These are phyloP conservation scores for Acrocephalus scirpaceus DNA, from an alignment of 2,797 vertebrate species.

Conservation along the genomic window DNA sequence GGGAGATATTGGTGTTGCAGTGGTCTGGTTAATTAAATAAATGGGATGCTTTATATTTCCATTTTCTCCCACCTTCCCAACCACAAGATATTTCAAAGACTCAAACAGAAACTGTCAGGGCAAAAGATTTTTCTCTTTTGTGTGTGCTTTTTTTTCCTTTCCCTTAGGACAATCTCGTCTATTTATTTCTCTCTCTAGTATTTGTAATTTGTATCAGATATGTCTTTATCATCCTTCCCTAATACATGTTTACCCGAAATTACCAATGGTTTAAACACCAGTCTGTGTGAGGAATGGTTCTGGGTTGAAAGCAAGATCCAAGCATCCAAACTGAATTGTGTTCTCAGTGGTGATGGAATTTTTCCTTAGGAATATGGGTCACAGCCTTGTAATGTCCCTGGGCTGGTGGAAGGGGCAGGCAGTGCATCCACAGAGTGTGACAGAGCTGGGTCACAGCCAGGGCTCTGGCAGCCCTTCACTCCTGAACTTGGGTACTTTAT, in stretches of 20 bases:
- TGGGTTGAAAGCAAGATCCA: not conserved
- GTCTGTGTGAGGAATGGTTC: not conserved
- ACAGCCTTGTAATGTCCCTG: not conserved
- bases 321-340: not conserved
- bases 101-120: not conserved
- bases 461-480: not conserved
- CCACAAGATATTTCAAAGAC: not conserved
- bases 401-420: not conserved
- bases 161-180: not conserved
- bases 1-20: not conserved
- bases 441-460: not conserved
- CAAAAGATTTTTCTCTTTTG: not conserved
- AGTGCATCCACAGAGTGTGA: accelerated
- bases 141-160: not conserved
- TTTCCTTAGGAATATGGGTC: not conserved
- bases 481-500: not conserved
- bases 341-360: not conserved
- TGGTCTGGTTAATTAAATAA: not conserved
- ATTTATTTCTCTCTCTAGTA: not conserved
- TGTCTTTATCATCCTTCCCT: not conserved
- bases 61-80: not conserved
- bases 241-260: not conserved
- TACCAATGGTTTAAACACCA: not conserved
- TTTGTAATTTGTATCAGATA: not conserved
- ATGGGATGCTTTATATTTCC: not conserved